These are phyloP conservation scores for Napeogenes sylphis DNA, from an alignment of 2,888 invertebrate species.

Conservation along the genomic window DNA sequence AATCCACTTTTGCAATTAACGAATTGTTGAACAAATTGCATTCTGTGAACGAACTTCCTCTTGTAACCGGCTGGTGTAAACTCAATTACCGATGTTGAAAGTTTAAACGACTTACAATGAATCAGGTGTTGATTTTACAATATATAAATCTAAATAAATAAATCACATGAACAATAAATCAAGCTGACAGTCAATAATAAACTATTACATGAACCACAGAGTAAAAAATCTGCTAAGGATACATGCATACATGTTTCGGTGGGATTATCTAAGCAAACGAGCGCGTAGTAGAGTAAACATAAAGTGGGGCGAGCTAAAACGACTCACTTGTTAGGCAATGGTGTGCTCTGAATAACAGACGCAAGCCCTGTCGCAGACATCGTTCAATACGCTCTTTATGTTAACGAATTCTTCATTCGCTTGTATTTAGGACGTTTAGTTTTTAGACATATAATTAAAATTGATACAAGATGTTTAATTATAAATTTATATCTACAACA, in stretches of 20 bases:
- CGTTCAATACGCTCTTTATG: constrained; percentile 15
- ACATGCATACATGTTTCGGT: constrained; percentile 17
- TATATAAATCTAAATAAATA: no score
- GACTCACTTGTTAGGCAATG: constrained; percentile 61
- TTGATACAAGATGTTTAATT: no score
- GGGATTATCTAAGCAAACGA: constrained; percentile 29
- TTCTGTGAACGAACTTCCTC: background rate
- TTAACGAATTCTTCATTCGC: background rate
- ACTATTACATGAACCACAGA: background rate
- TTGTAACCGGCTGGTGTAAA: background rate
- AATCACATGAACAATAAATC: no score
- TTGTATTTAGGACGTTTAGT: background rate
- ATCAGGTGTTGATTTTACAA: no score
- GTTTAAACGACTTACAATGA: no score
- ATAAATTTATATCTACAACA: no score
- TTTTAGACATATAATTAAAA: background rate
- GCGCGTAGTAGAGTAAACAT: constrained; percentile 27
- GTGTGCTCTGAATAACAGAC: constrained; percentile 54
- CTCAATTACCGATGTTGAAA: no score
- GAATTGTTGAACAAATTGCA: constrained; percentile 3
- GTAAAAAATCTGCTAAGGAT: constrained; percentile 5
- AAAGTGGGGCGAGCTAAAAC: constrained; percentile 58
- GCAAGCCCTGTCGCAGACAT: constrained; percentile 29
- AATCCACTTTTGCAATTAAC: constrained; percentile 2
- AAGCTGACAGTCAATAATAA: no score